Percentiles rank a stretch among this genome's conserved stretches.
These are phyloP conservation scores for Lepidurus couesii DNA, from an alignment of 1,140 invertebrate genomes.

Conservation along the genomic window DNA sequence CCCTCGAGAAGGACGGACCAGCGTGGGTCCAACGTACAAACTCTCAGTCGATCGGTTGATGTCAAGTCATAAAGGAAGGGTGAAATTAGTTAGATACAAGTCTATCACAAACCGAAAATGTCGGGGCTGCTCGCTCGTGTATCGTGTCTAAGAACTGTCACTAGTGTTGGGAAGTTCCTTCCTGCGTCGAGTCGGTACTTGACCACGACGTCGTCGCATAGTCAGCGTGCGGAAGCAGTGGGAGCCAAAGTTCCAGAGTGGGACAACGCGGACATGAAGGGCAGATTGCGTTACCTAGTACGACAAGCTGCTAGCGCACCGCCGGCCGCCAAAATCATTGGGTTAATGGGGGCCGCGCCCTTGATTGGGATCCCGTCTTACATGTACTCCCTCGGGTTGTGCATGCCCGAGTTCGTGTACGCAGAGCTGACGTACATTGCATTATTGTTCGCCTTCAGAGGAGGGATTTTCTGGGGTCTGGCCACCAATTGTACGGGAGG, in stretches of 20 bases:
- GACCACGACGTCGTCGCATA: background rate
- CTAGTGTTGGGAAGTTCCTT: background rate
- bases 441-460: background rate
- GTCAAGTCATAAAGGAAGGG: background rate
- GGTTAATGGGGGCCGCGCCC: background rate
- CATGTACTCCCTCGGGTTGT: background rate
- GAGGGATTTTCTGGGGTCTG: background rate
- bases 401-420: constrained; percentile 8
- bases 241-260: background rate
- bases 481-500: background rate
- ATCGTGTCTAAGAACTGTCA: background rate
- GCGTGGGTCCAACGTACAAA: too few species aligned
- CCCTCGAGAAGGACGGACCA: too few species aligned
- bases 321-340: background rate
- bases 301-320: background rate
- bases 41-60: background rate
- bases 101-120: background rate
- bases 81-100: background rate
- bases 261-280: background rate
- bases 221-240: background rate
- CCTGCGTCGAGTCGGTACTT: background rate
- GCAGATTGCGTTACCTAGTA: background rate
- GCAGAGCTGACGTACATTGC: background rate
- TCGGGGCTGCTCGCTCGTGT: background rate
- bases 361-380: background rate